Evolutionary conservation across 2,113 vertebrate genomes (phyloP).

Genomic region (Parus major): DNA sequence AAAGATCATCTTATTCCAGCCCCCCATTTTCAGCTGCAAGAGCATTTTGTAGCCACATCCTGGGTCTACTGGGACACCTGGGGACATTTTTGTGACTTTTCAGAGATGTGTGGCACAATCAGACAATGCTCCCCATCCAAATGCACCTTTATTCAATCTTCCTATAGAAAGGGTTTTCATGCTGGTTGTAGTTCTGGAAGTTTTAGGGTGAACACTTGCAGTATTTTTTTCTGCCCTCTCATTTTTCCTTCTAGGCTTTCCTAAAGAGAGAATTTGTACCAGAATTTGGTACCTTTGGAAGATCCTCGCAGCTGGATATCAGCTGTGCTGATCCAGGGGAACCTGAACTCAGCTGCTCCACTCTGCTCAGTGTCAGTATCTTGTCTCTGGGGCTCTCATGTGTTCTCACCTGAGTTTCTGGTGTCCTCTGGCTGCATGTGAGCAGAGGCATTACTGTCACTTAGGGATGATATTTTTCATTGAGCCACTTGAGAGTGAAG

Average conservation of each 20-base stretch:
- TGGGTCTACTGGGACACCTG: neutral
- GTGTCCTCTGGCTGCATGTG: neutral
- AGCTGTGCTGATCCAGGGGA: neutral
- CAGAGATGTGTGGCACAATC: neutral
- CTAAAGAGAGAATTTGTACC: neutral
- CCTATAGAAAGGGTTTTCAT: neutral
- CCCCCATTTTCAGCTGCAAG: neutral
- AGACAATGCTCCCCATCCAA: neutral
- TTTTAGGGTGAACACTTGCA: neutral
- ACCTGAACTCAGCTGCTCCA: neutral
- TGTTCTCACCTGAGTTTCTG: slow-evolving; percentile 29
- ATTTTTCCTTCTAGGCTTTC: neutral
- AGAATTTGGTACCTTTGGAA: neutral
- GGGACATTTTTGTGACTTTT: neutral
- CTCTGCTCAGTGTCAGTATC: neutral
- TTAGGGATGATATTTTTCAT: neutral
- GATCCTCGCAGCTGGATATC: neutral
- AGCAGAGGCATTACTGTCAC: neutral
- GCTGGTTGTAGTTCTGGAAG: neutral
- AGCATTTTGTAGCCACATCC: neutral
- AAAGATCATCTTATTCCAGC: neutral
- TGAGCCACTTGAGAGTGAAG: slow-evolving; percentile 46
- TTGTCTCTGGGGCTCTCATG: neutral
- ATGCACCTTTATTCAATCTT: neutral
- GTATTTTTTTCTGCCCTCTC: neutral